phyloP scores from a whole-genome alignment of 1,140 invertebrate genomes.

The Drosophila littoralis region DNA sequence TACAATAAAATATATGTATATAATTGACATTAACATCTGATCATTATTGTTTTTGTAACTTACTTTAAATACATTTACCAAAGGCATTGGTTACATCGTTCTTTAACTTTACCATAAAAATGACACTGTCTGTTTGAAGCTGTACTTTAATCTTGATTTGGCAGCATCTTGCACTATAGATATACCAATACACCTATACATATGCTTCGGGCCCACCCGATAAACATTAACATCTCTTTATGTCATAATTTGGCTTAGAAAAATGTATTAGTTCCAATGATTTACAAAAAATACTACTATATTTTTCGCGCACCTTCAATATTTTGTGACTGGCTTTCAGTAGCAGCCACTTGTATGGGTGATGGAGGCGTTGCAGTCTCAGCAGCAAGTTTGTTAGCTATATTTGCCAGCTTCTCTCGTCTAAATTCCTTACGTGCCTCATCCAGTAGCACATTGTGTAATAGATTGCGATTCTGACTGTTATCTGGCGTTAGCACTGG shows the following conservation, averaged over 20 bases:
- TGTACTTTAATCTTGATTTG: too few species aligned
- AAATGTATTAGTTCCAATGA: slow-evolving; percentile 34
- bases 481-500: slow-evolving; percentile 86
- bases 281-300: slow-evolving; percentile 34
- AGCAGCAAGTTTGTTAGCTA: slow-evolving; percentile 40
- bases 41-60: too few species aligned
- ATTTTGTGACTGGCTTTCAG: neutral
- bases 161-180: too few species aligned
- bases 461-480: slow-evolving; percentile 86
- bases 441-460: slow-evolving; percentile 90
- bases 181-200: too few species aligned
- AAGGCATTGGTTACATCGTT: too few species aligned
- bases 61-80: too few species aligned
- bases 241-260: slow-evolving; percentile 25
- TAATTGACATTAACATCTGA: too few species aligned
- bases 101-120: too few species aligned
- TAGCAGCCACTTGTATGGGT: neutral
- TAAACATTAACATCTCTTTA: neutral
- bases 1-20: too few species aligned
- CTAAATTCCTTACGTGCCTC: slow-evolving; percentile 89
- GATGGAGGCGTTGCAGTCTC: slow-evolving; percentile 4
- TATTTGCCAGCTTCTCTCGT: slow-evolving; percentile 66
- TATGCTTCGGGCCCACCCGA: neutral
- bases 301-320: slow-evolving; percentile 6
- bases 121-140: too few species aligned